Base-by-base conservation (phyloP, 2,113 vertebrate species). In the Sinocyclocheilus anophthalmus region DNA sequence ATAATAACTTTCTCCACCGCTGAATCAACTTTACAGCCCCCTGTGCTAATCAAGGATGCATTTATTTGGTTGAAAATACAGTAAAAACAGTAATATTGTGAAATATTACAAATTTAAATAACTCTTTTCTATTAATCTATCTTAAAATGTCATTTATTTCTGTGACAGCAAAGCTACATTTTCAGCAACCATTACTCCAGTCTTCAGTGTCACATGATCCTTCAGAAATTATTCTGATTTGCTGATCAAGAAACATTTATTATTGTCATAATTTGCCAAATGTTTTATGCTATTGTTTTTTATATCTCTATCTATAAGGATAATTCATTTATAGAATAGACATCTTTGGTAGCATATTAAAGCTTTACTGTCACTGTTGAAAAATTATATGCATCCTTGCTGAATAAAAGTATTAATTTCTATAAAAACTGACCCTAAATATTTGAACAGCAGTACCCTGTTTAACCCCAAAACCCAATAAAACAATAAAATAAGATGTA, bases 1-100 rank as follows among this genome's bases (percentile, higher is more conserved):
- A 69, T 69, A 67, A 67, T 55, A 55, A 63, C 61, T 63, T 59
- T 61, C 69, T 39, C 7, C 69, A 72, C 20, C 4, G 0, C 8
- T 63, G 61, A 65, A 65, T 24, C 61, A 57, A 57, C 6, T 70
- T 70, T 22, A 4, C 3, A 70, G 33, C 30, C 37, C 22, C 37
- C 22, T 22, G 12, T 22, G 20, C 18, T 42, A 4, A 42, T 9
- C 33, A 72, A 37, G 14, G 11, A n/a, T 45, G 72, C 72, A 76
- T 48, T 76, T 75, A 75, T 76, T 76, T 26, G 5, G 48, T 50
- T 6, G 3, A 75, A 50, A 76, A 76, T 75, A 48, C n/a, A 72
- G 69, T 63, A 63, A 33, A 57, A 30, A 67, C 65, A 30, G 65
- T 75, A 48, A 48, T 20, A 72, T 39, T 39, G 1, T 37, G 7